A percentile compares a stretch with the other conserved stretches of the same genome.
Evolutionary conservation across 2,113 vertebrate genomes (phyloP).

Genomic region (Anhinga rufa): DNA sequence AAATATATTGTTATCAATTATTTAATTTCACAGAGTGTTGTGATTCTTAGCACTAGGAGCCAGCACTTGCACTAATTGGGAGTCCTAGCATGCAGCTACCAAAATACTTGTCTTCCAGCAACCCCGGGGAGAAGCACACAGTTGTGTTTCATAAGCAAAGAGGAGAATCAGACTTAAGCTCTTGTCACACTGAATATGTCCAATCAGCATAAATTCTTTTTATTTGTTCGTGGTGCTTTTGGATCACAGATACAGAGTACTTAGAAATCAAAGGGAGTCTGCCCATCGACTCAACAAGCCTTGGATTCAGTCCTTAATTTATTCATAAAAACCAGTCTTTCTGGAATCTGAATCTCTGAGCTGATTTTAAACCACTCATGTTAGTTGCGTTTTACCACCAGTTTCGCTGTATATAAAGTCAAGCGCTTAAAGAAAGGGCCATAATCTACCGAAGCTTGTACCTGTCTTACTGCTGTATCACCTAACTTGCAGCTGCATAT

Average conservation of each 20-base stretch:
- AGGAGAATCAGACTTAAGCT: conserved; percentile 30
- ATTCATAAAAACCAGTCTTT: not conserved
- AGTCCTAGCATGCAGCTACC: conserved; percentile 18
- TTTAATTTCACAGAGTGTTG: not conserved
- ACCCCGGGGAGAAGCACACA: not conserved
- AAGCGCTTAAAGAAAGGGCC: not conserved
- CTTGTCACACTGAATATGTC: conserved; percentile 40
- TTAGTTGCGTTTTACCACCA: not conserved
- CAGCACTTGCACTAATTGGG: not conserved
- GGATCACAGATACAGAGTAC: not conserved
- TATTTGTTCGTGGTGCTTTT: not conserved
- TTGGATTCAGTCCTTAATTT: conserved; percentile 1
- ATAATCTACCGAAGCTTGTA: not conserved
- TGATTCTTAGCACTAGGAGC: not conserved
- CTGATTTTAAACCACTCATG: not conserved
- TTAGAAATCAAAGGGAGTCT: conserved; percentile 2
- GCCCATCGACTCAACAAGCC: not conserved
- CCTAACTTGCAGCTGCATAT: not conserved
- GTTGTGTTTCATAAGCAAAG: conserved; percentile 27
- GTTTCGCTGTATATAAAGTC: not conserved
- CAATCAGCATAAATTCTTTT: conserved; percentile 41
- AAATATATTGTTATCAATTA: not conserved
- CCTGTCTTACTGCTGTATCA: not conserved
- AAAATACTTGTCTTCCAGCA: conserved; percentile 15
- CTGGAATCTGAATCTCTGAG: not conserved